Evolutionary conservation across 2,888 invertebrate species (phyloP).

Genomic region (Mesoligia furuncula): DNA sequence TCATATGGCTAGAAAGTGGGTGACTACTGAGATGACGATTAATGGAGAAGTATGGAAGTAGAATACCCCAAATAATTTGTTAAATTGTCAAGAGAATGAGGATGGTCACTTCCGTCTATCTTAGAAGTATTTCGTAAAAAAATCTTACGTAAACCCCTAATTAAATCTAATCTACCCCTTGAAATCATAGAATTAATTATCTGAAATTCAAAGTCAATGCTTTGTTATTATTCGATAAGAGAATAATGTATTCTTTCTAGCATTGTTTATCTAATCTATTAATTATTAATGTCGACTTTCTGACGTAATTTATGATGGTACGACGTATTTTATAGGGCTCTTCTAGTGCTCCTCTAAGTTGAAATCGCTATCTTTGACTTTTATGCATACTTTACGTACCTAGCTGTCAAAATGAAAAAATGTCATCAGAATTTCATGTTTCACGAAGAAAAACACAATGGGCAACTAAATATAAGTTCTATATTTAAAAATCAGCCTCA

Average conservation of each 20-base stretch:
- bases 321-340: slow-evolving; percentile 1
- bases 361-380: not conserved
- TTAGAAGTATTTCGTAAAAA: not conserved
- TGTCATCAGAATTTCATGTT: not conserved
- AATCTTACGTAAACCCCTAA: not conserved
- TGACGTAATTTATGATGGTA: slow-evolving; percentile 3
- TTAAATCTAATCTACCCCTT: slow-evolving; percentile 19
- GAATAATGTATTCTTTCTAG: slow-evolving; percentile 25
- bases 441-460: not conserved
- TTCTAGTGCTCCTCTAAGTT: not conserved
- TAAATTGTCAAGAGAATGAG: too few relatives aligned
- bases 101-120: not conserved
- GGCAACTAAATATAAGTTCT: not conserved
- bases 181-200: slow-evolving; percentile 32
- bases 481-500: not conserved
- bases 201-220: slow-evolving; percentile 44
- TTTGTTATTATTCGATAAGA: slow-evolving; percentile 32
- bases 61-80: not conserved
- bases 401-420: slow-evolving; percentile 12
- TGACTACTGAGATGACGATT: not conserved
- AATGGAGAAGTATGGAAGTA: not conserved
- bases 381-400: too few relatives aligned
- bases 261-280: slow-evolving; percentile 37
- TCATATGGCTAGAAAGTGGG: not conserved
- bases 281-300: slow-evolving; percentile 26